Conservation (phyloP, 2,113 vertebrate species). For the Actinemys pallida region DNA sequence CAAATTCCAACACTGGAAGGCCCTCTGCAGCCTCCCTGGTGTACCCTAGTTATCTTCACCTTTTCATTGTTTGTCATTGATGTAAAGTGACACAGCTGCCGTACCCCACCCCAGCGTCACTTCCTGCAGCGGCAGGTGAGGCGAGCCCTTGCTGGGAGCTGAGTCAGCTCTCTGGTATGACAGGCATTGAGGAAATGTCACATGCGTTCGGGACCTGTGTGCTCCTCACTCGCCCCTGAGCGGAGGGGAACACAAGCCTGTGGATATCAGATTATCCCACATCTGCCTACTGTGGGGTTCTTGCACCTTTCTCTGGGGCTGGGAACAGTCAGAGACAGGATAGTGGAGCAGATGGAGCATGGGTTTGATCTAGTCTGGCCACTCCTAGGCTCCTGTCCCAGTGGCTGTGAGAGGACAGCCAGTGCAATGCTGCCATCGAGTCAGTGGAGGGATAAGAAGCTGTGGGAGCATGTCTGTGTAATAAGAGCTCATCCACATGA, state of each 20-base stretch:
- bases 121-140: not conserved
- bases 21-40: not conserved
- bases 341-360: rapidly evolving
- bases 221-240: not conserved
- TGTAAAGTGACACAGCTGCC: not conserved
- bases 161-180: not conserved
- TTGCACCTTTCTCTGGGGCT: not conserved
- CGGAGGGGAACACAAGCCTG: not conserved
- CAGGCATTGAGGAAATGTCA: conserved; percentile 40
- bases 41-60: not conserved
- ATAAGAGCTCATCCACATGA: not conserved
- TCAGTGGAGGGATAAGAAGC: not conserved
- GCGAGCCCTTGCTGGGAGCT: not conserved
- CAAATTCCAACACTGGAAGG: not conserved
- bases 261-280: not conserved
- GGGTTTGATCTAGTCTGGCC: not conserved
- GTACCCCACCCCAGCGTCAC: not conserved
- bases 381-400: not conserved
- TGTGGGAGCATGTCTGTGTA: not conserved
- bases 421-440: not conserved
- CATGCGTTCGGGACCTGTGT: not conserved
- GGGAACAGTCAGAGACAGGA: not conserved
- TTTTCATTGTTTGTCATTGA: rapidly evolving
- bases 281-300: rapidly evolving
- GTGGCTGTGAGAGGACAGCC: not conserved